Conservation (phyloP, 1,140 invertebrate species). For the Ips typographus region DNA sequence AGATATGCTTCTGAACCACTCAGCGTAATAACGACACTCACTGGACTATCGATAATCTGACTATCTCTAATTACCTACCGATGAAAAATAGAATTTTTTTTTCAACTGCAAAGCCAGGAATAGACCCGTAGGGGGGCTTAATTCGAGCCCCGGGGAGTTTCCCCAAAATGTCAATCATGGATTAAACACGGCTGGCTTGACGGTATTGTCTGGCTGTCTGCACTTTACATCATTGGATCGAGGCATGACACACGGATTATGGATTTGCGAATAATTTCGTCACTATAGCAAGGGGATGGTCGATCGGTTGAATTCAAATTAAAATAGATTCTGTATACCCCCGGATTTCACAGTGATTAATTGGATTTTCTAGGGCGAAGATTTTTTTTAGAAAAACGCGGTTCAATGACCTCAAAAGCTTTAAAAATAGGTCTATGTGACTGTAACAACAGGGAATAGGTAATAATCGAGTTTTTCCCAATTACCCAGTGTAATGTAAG, state of each 20-base stretch:
- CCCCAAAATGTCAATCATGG: constrained; percentile 33
- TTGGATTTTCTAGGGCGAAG: constrained; percentile 7
- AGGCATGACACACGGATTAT: constrained; percentile 34
- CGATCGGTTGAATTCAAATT: constrained; percentile 7
- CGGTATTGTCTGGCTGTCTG: constrained; percentile 34
- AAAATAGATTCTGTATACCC: constrained; percentile 14
- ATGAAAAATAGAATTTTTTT: no score
- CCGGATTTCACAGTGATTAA: constrained; percentile 15
- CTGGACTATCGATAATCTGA: no score
- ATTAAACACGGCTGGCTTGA: constrained; percentile 31
- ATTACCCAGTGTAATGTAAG: background rate
- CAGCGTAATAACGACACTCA: no score
- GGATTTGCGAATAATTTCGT: constrained; percentile 35
- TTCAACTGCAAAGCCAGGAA: no score
- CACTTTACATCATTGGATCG: constrained; percentile 29
- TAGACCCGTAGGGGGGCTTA: background rate
- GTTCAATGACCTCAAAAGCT: no score
- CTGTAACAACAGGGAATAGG: no score
- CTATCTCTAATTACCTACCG: no score
- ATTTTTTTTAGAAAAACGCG: background rate
- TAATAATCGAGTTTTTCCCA: background rate
- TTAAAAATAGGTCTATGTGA: no score
- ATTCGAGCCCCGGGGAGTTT: background rate
- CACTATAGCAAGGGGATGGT: constrained; percentile 7
- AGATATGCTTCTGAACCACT: no score